phyloP scores from a whole-genome alignment of 2,113 vertebrate species.

The Arothron firmamentum region DNA sequence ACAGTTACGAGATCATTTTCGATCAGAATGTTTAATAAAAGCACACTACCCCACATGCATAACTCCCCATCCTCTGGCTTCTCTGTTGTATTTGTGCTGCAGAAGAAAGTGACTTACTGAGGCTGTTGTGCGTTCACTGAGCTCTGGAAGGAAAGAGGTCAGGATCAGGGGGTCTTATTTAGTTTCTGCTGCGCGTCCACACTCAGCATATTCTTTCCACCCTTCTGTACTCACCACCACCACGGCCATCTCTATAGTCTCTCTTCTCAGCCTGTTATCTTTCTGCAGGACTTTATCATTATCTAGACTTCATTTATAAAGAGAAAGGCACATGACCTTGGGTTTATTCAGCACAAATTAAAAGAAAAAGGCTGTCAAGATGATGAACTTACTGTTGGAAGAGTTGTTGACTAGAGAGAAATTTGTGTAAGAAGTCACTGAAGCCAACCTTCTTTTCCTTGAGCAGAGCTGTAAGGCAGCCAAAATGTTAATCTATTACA shows the following conservation, averaged over 20 bases:
- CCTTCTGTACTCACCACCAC: conserved; percentile 34
- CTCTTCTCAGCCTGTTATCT: conserved; percentile 15
- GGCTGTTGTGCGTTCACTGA: conserved; percentile 17
- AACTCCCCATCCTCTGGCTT: too few relatives aligned
- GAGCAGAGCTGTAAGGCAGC: conserved; percentile 61
- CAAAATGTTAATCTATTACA: conserved; percentile 18
- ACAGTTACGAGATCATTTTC: too few relatives aligned
- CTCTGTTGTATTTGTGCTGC: too few relatives aligned
- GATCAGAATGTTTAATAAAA: too few relatives aligned
- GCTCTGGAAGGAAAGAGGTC: conserved; percentile 41
- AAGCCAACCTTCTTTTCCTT: conserved; percentile 70
- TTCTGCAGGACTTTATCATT: conserved; percentile 31
- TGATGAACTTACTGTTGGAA: conserved; percentile 63
- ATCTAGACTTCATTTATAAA: conserved; percentile 33
- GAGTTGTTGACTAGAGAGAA: conserved; percentile 59
- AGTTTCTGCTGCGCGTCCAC: conserved; percentile 36
- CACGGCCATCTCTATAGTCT: conserved; percentile 14
- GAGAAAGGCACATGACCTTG: background rate
- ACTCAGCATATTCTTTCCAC: background rate
- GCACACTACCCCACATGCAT: too few relatives aligned
- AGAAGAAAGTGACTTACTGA: conserved; percentile 43
- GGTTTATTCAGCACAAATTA: background rate
- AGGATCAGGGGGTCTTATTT: conserved; percentile 32
- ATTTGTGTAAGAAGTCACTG: conserved; percentile 66
- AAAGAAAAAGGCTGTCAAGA: background rate